These are phyloP conservation scores for Thereva nobilitata DNA, from an alignment of 2,888 invertebrate genomes.

Conservation along the genomic window DNA sequence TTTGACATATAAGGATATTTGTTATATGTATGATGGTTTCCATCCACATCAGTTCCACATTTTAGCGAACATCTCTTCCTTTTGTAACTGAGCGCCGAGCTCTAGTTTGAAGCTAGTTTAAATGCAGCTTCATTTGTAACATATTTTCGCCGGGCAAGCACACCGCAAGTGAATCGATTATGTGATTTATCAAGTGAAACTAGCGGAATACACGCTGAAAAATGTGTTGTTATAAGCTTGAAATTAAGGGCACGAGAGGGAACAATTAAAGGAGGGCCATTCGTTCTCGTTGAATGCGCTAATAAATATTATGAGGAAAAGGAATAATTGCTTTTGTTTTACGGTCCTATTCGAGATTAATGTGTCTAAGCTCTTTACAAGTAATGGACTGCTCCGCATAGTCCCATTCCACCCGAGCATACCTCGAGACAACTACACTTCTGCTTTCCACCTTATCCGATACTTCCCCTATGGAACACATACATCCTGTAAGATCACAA, in stretches of 20 bases:
- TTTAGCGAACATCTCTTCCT: no score
- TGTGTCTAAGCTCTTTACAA: slow-evolving; percentile 41
- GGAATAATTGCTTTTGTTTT: slow-evolving; percentile 50
- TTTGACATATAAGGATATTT: no score
- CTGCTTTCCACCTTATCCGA: slow-evolving; percentile 12
- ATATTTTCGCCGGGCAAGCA: no score
- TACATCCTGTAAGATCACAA: slow-evolving; percentile 42
- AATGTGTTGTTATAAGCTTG: not conserved
- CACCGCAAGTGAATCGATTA: no score
- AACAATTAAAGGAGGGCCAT: slow-evolving; percentile 38
- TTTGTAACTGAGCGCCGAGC: no score
- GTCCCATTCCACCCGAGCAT: slow-evolving; percentile 13
- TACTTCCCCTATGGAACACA: slow-evolving; percentile 31
- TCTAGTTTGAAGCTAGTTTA: no score
- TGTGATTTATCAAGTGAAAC: no score
- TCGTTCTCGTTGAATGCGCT: slow-evolving; percentile 40
- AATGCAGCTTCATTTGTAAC: no score
- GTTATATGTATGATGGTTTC: no score
- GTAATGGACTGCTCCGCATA: slow-evolving; percentile 25
- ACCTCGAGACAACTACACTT: slow-evolving; percentile 24
- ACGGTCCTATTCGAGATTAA: slow-evolving; percentile 51
- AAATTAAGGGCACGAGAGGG: slow-evolving; percentile 30
- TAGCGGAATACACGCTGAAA: no score
- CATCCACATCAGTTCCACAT: no score
- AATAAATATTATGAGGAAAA: slow-evolving; percentile 42